These are phyloP conservation scores for Stegana nigrithorax DNA, from an alignment of 2,888 invertebrate species.

Conservation along the genomic window DNA sequence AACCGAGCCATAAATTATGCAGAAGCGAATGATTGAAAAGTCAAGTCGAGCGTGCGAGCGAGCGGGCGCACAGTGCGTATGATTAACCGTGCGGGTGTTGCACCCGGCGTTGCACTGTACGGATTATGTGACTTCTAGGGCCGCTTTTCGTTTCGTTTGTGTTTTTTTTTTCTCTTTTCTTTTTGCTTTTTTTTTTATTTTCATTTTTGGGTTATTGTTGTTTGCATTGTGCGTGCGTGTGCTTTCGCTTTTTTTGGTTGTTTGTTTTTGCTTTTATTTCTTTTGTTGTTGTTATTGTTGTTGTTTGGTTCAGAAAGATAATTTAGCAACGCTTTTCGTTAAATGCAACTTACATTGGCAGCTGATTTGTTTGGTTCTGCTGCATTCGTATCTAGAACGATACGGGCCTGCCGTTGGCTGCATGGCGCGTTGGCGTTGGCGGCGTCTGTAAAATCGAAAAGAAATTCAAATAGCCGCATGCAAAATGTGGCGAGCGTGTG, in stretches of 20 bases:
- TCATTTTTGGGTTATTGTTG: neutral
- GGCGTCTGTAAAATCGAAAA: too few species aligned
- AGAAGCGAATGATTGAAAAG: constrained; percentile 45
- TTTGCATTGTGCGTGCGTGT: neutral
- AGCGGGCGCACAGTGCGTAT: constrained; percentile 16
- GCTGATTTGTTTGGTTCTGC: constrained; percentile 42
- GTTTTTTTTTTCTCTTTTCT: constrained; percentile 1
- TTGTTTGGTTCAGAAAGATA: too few species aligned
- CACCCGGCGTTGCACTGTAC: neutral
- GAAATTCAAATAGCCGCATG: too few species aligned
- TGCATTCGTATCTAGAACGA: constrained; percentile 13
- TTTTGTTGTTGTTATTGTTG: neutral
- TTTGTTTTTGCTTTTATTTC: neutral
- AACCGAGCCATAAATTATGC: constrained; percentile 40
- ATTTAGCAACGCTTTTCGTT: neutral
- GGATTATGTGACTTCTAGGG: too few species aligned
- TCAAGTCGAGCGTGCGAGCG: constrained; percentile 10
- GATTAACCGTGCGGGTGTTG: constrained; percentile 10
- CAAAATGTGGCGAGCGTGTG: too few species aligned
- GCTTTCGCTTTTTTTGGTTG: too few species aligned
- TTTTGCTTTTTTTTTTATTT: neutral
- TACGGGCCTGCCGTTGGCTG: constrained; percentile 12
- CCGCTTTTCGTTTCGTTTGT: neutral
- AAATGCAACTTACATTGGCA: constrained; percentile 16
- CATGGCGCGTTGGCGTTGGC: constrained; percentile 33